A percentile compares a stretch with the other conserved stretches of the same genome.
Evolutionary conservation across 2,113 vertebrate species (phyloP).

Genomic region (Nyctibius bracteatus): DNA sequence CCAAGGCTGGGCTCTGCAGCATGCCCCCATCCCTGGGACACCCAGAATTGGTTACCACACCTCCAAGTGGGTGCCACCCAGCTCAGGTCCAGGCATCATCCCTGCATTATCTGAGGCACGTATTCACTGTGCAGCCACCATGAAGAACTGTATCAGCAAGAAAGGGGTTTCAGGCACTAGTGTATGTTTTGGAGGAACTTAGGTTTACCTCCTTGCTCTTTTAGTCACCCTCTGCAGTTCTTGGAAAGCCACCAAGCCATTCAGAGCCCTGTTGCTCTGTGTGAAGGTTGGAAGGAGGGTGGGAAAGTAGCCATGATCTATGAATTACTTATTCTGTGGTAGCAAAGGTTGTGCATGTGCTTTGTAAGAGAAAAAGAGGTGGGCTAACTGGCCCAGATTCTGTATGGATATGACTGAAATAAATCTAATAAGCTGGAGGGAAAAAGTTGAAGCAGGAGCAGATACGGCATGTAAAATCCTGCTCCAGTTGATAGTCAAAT

Average conservation of each 20-base stretch:
- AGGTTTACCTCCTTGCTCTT: background rate
- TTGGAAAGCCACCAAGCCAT: background rate
- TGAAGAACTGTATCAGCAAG: background rate
- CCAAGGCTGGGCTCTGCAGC: background rate
- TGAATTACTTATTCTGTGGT: background rate
- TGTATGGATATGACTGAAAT: background rate
- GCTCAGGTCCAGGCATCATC: background rate
- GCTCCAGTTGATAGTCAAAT: background rate
- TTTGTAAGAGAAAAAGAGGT: background rate
- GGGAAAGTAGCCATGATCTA: background rate
- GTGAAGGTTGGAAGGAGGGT: background rate
- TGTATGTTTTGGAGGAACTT: background rate
- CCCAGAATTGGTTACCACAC: background rate
- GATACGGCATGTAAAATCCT: background rate
- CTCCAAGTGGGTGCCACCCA: background rate
- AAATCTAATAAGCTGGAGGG: background rate
- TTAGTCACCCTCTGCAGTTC: background rate
- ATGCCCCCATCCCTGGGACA: rapidly evolving
- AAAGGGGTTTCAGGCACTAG: background rate
- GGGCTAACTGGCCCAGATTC: background rate
- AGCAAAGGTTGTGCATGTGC: background rate
- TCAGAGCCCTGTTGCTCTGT: rapidly evolving
- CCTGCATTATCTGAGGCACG: background rate
- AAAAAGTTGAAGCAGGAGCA: background rate
- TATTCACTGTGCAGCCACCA: background rate